phyloP scores from a whole-genome alignment of 2,888 invertebrate genomes.

The Adelphocoris suturalis region DNA sequence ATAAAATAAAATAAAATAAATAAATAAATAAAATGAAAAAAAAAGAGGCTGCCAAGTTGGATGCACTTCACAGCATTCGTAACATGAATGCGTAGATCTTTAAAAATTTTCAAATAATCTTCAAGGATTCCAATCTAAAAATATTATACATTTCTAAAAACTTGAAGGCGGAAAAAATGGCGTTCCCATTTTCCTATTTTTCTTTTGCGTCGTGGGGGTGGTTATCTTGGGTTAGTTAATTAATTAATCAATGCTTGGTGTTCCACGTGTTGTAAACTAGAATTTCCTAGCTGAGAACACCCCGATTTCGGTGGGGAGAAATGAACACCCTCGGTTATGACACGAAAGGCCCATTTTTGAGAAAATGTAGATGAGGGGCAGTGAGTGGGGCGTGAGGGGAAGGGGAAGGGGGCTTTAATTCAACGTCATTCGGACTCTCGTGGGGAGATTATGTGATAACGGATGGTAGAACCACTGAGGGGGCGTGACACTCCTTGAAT shows the following conservation, averaged over 20 bases:
- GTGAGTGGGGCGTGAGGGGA: neutral
- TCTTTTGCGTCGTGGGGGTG: too few relatives aligned
- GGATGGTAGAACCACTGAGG: constrained; percentile 38
- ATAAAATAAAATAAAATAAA: too few relatives aligned
- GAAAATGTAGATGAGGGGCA: neutral
- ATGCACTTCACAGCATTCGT: too few relatives aligned
- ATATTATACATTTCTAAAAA: too few relatives aligned
- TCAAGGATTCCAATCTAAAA: too few relatives aligned
- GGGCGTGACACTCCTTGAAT: constrained; percentile 50
- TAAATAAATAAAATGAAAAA: too few relatives aligned
- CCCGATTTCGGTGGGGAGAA: neutral
- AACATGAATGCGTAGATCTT: too few relatives aligned
- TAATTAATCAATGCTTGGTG: neutral
- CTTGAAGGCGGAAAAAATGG: too few relatives aligned
- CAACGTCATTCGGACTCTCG: constrained; percentile 42
- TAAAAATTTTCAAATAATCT: too few relatives aligned
- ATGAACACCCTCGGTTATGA: neutral
- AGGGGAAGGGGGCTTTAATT: neutral
- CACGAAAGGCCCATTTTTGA: neutral
- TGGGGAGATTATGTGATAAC: constrained; percentile 51
- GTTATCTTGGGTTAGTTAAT: too few relatives aligned
- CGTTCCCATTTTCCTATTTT: too few relatives aligned
- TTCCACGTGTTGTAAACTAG: neutral
- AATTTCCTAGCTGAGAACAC: neutral
- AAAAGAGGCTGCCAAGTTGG: too few relatives aligned